Evolutionary conservation across 2,113 vertebrate genomes (phyloP).

Genomic region (Plotosus lineatus): DNA sequence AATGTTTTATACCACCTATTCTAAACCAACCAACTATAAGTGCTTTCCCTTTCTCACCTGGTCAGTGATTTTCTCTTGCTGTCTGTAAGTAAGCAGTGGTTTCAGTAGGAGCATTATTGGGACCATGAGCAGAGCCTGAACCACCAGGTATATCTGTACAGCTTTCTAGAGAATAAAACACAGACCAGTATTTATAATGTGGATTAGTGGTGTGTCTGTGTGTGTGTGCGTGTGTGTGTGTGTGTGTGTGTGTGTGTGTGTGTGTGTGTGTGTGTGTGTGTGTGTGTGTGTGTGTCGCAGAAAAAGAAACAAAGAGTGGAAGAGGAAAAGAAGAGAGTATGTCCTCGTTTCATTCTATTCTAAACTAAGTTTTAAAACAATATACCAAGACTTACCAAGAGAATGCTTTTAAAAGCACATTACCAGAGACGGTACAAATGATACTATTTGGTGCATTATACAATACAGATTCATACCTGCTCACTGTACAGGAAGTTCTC

Average conservation of each 20-base stretch:
- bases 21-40: too few relatives aligned
- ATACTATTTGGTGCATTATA: background rate
- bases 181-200: background rate
- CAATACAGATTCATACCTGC: conserved; percentile 41
- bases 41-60: conserved; percentile 9
- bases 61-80: conserved; percentile 29
- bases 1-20: background rate
- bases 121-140: conserved; percentile 56
- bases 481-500: conserved; percentile 45
- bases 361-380: background rate
- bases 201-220: background rate
- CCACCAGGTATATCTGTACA: conserved; percentile 58
- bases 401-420: background rate
- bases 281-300: background rate
- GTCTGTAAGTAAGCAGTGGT: conserved; percentile 55
- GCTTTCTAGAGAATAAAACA: conserved; percentile 39
- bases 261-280: background rate
- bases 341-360: background rate
- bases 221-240: background rate
- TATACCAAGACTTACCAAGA: background rate
- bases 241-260: background rate
- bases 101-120: conserved; percentile 60
- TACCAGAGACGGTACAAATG: background rate
- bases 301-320: background rate
- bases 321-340: background rate